These are phyloP conservation scores for Cactoblastis cactorum DNA, from an alignment of 2,888 invertebrate genomes.

Conservation along the genomic window DNA sequence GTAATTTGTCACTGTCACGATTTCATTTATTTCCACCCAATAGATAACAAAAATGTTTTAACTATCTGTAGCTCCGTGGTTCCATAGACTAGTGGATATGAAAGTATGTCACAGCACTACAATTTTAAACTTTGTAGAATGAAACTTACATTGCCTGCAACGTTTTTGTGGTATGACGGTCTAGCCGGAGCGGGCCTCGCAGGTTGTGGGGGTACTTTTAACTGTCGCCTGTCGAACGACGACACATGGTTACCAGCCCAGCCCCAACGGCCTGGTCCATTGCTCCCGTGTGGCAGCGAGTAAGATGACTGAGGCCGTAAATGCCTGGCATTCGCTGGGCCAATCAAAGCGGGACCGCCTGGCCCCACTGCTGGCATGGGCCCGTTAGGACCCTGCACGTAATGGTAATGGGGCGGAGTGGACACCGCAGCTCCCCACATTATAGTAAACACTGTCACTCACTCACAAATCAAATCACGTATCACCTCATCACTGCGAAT, in stretches of 20 bases:
- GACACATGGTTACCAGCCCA: conserved; percentile 76
- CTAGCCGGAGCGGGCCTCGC: conserved; percentile 63
- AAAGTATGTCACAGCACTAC: too few relatives aligned
- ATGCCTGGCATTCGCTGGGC: conserved; percentile 61
- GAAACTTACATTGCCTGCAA: conserved; percentile 61
- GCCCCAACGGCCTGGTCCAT: conserved; percentile 77
- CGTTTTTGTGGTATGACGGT: conserved; percentile 53
- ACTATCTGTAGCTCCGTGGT: background rate
- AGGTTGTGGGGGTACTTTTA: conserved; percentile 70
- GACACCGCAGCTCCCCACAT: conserved; percentile 76
- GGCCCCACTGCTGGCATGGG: conserved; percentile 55
- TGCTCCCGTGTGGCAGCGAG: conserved; percentile 76
- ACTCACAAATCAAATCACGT: conserved; percentile 49
- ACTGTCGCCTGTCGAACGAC: conserved; percentile 70
- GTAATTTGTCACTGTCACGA: conserved; percentile 1
- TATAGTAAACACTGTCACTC: conserved; percentile 46
- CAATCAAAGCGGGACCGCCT: conserved; percentile 57
- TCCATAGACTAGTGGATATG: background rate
- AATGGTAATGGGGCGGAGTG: conserved; percentile 68
- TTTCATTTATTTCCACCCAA: background rate
- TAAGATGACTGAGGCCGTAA: conserved; percentile 72
- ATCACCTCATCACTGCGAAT: conserved; percentile 61
- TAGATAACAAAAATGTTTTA: background rate
- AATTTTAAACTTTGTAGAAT: background rate
- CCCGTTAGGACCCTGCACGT: conserved; percentile 57